Evolutionary conservation across 2,797 vertebrate genomes (phyloP), one percentile per base, ranked within the genome.

Genomic region (Tamandua tetradactyla): DNA sequence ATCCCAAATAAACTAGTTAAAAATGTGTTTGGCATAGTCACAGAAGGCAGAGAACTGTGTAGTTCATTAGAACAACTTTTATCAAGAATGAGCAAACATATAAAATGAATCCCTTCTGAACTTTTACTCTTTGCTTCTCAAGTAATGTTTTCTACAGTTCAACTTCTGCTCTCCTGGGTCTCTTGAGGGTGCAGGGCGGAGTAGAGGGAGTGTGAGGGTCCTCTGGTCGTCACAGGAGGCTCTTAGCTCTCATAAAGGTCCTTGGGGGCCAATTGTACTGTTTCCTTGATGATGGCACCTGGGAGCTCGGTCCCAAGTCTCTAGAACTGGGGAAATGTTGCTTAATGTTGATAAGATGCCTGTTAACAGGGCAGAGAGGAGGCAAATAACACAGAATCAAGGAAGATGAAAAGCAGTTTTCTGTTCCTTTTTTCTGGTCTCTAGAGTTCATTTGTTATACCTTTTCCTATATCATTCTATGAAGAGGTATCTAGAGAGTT

Each of bases 31-130:
- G 14, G 32, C 62, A 61, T 57, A 40, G 27, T 30, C 3, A 72
- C 20, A 47, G 66, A 68, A 95, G 17, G 23, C n/a, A 37, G 17
- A 15, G 20, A 81, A 89, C 49, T 68, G 22, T 49, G 3, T 13
- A 17, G 76, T 90, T 40, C 37, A 25, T 87, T 55, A 81, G 52
- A 82, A 49, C 14, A 20, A 81, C 18, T 87, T 82, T 91, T 81
- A 91, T 66, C 37, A 81, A 80, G 59, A 72, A 78, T 71, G 23
- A 88, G 44, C 40, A 49, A 80, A 75, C 40, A 62, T 55, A 75
- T 44, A 59, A 74, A 52, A 90, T 82, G 37, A 90, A 83, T 89
- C 90, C 52, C 79, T 95, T 86, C 61, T 81, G 47, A 79, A 62
- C 13, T 74, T 95, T 44, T 72, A 35, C 37, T 89, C 61, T 93